Evolutionary conservation across 2,797 vertebrate genomes (phyloP).

Genomic region (Syncerus caffer): DNA sequence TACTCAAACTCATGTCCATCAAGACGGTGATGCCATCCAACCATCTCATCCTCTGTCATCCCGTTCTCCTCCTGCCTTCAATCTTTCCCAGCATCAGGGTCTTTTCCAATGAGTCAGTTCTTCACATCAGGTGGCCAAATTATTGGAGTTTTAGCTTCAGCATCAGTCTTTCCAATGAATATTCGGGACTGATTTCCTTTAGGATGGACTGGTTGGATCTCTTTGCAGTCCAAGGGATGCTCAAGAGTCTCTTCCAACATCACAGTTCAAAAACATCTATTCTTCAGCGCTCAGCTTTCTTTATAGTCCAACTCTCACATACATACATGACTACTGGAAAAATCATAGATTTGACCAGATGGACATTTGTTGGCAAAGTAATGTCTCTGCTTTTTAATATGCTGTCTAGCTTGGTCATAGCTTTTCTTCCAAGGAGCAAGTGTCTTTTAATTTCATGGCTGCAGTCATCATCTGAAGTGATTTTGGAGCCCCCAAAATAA

Average conservation of each 20-base stretch:
- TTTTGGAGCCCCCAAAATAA: no score
- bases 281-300: neutral
- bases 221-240: neutral
- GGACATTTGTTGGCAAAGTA: no score
- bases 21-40: rapidly evolving
- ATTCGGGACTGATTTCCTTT: neutral
- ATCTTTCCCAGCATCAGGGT: neutral
- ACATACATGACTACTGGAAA: no score
- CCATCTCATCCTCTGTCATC: neutral
- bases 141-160: neutral
- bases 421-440: no score
- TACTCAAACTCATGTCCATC: neutral
- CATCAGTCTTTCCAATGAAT: neutral
- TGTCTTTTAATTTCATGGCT: no score
- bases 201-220: neutral
- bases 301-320: neutral
- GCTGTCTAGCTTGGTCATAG: no score
- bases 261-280: neutral
- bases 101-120: neutral
- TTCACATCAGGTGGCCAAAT: neutral
- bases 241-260: neutral
- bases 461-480: no score
- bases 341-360: no score
- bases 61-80: neutral
- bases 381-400: no score